Percentiles rank a stretch among this genome's conserved stretches.
These are phyloP conservation scores for Eupeodes latifasciatus DNA, from an alignment of 2,888 invertebrate species.

Conservation along the genomic window DNA sequence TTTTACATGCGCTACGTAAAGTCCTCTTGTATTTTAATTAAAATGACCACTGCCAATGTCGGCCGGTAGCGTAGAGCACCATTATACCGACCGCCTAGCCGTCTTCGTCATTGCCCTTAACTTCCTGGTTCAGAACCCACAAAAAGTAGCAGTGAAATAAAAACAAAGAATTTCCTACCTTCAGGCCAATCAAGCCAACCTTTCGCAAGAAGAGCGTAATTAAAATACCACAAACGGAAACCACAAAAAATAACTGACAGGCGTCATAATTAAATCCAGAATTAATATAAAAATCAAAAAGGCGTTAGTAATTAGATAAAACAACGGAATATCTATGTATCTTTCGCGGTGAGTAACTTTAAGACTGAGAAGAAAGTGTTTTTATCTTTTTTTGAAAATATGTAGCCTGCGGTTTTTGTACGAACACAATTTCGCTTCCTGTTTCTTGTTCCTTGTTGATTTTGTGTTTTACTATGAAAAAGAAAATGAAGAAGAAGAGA, in stretches of 20 bases:
- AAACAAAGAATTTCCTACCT: slow-evolving; percentile 37
- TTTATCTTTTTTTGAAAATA: neutral
- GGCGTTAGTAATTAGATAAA: slow-evolving; percentile 72
- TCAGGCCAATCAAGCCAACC: slow-evolving; percentile 50
- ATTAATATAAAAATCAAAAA: slow-evolving; percentile 76
- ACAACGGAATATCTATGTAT: slow-evolving; percentile 25
- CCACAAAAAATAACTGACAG: slow-evolving; percentile 65
- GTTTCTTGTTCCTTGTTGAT: slow-evolving; percentile 26
- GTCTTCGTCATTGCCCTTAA: neutral
- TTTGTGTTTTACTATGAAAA: slow-evolving; percentile 14
- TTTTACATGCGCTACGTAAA: neutral
- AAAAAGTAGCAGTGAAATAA: neutral
- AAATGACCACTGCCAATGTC: slow-evolving; percentile 48
- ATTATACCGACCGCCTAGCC: no score
- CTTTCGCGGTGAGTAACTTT: neutral
- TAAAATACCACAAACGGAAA: slow-evolving; percentile 66
- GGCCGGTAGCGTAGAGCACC: no score
- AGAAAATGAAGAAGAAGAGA: neutral
- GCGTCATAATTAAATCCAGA: slow-evolving; percentile 75
- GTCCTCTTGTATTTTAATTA: slow-evolving; percentile 60
- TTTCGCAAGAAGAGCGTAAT: slow-evolving; percentile 62
- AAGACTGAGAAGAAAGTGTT: slow-evolving; percentile 18
- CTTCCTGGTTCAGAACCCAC: slow-evolving; percentile 18
- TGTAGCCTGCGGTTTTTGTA: slow-evolving; percentile 50
- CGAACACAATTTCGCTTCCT: slow-evolving; percentile 23